A percentile compares a stretch with the other conserved stretches of the same genome.
These are phyloP conservation scores for Drosophila lowei DNA, from an alignment of 1,140 invertebrate species.

Conservation along the genomic window DNA sequence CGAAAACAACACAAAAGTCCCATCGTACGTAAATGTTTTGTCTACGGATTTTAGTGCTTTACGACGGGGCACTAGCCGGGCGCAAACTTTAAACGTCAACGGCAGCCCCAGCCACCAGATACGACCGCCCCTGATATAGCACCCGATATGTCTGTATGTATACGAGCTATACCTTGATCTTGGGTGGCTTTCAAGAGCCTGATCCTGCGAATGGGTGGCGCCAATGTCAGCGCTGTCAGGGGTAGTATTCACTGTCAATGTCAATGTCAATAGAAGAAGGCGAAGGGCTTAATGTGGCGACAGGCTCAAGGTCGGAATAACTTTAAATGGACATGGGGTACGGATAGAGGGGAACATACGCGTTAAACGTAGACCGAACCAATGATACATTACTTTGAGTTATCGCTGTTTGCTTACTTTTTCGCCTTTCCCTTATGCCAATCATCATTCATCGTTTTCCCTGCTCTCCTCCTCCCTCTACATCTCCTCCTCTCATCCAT, in stretches of 20 bases:
- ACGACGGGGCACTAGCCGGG: constrained; percentile 55
- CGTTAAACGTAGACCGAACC: constrained; percentile 6
- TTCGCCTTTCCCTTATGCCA: too few species aligned
- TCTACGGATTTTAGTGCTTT: constrained; percentile 76
- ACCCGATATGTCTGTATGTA: too few species aligned
- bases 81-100: constrained; percentile 60
- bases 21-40: constrained; percentile 64
- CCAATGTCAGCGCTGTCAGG: constrained; percentile 1
- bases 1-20: constrained; percentile 31
- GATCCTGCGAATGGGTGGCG: constrained; percentile 34
- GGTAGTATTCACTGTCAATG: constrained; percentile 30
- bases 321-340: background rate
- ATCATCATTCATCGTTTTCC: too few species aligned
- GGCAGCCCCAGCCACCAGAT: constrained; percentile 27
- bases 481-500: too few species aligned
- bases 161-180: constrained; percentile 29
- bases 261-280: constrained; percentile 29
- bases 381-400: constrained; percentile 57
- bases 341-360: background rate
- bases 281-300: background rate
- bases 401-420: constrained; percentile 33
- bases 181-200: constrained; percentile 24
- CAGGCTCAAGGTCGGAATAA: background rate
- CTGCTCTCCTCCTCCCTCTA: too few species aligned
- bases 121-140: constrained; percentile 15